Conservation (phyloP, 2,888 invertebrate genomes). For the Byasa hedistus region DNA sequence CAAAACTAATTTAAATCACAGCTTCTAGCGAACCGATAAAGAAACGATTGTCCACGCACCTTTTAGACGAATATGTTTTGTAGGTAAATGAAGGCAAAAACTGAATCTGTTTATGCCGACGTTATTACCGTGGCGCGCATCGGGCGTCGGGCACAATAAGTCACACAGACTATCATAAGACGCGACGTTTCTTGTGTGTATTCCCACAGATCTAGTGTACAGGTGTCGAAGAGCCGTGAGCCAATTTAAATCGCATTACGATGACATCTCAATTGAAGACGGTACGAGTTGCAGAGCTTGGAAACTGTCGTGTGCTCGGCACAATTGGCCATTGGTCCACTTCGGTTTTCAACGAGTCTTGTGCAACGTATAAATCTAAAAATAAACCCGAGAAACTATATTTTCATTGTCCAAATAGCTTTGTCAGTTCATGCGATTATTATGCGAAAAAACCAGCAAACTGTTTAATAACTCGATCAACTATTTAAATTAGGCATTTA, state of each 20-base stretch:
- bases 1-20: constrained; percentile 24
- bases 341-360: constrained; percentile 18
- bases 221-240: constrained; percentile 62
- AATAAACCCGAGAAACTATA: constrained; percentile 5
- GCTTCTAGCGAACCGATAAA: constrained; percentile 19
- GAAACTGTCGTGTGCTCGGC: constrained; percentile 37
- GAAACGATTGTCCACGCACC: constrained; percentile 28
- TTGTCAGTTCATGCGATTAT: background rate
- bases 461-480: no score
- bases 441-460: background rate
- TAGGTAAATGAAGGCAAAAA: constrained; percentile 32
- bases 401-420: background rate
- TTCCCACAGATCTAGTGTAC: constrained; percentile 52
- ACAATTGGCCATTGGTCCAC: constrained; percentile 29
- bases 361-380: constrained; percentile 19
- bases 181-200: constrained; percentile 43
- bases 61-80: constrained; percentile 25
- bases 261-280: constrained; percentile 71
- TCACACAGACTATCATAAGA: constrained; percentile 46
- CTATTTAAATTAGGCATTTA: no score
- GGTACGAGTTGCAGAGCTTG: constrained; percentile 42
- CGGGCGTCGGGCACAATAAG: constrained; percentile 55
- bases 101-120: constrained; percentile 32
- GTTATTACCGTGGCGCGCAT: constrained; percentile 52
- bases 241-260: constrained; percentile 76